Evolutionary conservation across 2,888 invertebrate genomes (phyloP), one percentile per base, ranked within the genome.

Genomic region (Plagodis dolabraria): DNA sequence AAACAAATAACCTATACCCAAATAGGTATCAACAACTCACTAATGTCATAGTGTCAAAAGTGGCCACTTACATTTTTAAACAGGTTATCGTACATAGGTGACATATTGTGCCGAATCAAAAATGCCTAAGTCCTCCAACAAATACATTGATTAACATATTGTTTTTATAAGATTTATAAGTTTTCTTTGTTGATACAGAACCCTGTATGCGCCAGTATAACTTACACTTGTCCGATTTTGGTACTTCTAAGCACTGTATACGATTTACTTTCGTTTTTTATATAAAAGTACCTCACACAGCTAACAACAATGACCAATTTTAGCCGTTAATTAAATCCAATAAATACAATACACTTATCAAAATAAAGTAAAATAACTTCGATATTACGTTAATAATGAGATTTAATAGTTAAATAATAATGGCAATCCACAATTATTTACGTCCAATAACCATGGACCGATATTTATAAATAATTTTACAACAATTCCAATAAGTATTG

Each of bases 401-500:
- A 71, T 71, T 71, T 65, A 67, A 63, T 57, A 54, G 57, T 63
- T 51, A 56, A 56, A 59, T 48, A 68, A 64, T 63, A 63, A 64
- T 63, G 53, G 61, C 64, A 66, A 66, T 66, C 67, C 68, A 67
- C 65, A 50, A 57, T 42, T 59, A 58, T 35, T 49, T 53, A 49
- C 36, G 47, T 33, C 53, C 33, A 56, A 64, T 38, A 48, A 61
- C 50, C 55, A 55, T 56, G 62, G 57, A 67, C 62, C 47, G 43
- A 60, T 58, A 57, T 57, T 58, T 53, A 57, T 53, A 64, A 58
- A 60, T 45, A 48, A 46, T 50, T 47, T 63, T 64, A 22, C 64
- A 70, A 68, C 68, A 67, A 65, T 64, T 65, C 63, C 64, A 61
- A 65, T 67, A 70, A 61, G 65, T 67, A 65, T 67, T 67, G 69